A percentile compares a stretch with the other conserved stretches of the same genome.
Evolutionary conservation across 2,797 vertebrate genomes (phyloP).

Genomic region (Phrynocephalus guinanensis): DNA sequence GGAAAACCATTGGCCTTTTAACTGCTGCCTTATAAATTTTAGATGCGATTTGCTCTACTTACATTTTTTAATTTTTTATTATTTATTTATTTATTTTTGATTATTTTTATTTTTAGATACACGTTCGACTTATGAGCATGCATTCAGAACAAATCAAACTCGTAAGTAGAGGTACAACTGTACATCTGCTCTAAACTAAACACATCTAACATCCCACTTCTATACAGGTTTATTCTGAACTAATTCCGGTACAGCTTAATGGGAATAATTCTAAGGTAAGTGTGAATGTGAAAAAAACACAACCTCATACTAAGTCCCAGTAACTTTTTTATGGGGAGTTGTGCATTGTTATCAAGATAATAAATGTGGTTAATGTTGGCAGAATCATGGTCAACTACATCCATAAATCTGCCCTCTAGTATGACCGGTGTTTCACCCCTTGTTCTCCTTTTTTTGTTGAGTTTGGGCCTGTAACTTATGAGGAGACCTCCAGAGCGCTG

Average conservation of each 20-base stretch:
- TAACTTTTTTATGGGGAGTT: background rate
- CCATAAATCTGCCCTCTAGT: background rate
- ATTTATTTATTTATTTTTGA: too few species aligned
- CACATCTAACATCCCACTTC: background rate
- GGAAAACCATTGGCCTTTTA: background rate
- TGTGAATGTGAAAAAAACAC: background rate
- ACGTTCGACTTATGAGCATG: too few species aligned
- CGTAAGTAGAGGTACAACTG: too few species aligned
- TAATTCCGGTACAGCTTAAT: background rate
- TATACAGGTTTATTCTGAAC: background rate
- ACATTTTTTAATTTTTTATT: too few species aligned
- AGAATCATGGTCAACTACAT: background rate
- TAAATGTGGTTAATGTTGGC: background rate
- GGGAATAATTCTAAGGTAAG: background rate
- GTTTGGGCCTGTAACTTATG: too few species aligned
- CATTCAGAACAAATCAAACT: too few species aligned
- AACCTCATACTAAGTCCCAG: background rate
- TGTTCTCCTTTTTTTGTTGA: too few species aligned
- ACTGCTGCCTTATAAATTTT: too few species aligned
- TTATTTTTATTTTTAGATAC: too few species aligned
- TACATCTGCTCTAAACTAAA: constrained; percentile 10
- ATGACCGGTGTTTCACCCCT: too few species aligned
- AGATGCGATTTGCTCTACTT: too few species aligned
- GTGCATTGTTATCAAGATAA: background rate
- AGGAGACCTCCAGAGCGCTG: too few species aligned